These are phyloP conservation scores for Lycaena phlaeas DNA, from an alignment of 2,888 invertebrate genomes.

Conservation along the genomic window DNA sequence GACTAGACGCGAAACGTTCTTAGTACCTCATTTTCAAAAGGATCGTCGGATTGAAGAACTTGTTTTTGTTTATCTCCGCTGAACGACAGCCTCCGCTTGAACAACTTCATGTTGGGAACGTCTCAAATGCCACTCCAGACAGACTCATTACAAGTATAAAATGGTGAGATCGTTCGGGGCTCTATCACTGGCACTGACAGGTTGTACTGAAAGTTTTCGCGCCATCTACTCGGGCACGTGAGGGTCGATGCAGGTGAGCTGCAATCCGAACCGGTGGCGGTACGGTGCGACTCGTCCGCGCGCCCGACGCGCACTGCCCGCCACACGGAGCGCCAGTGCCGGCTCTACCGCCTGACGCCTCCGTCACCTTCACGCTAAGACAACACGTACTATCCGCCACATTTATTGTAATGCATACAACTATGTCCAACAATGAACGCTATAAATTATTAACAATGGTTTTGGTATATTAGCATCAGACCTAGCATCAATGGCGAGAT, in stretches of 20 bases:
- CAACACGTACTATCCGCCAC: slow-evolving; percentile 17
- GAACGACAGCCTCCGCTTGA: slow-evolving; percentile 67
- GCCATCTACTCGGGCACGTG: slow-evolving; percentile 31
- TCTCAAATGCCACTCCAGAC: slow-evolving; percentile 31
- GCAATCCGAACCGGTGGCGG: slow-evolving; percentile 11
- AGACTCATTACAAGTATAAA: slow-evolving; percentile 28
- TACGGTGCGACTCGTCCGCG: slow-evolving; percentile 51
- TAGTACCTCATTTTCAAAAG: slow-evolving; percentile 65
- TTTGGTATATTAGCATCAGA: too few species aligned
- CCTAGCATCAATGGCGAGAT: too few species aligned
- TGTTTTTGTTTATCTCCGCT: slow-evolving; percentile 67
- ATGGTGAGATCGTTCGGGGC: slow-evolving; percentile 1
- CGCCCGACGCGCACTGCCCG: slow-evolving; percentile 60
- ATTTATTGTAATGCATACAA: too few species aligned
- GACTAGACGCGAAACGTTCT: slow-evolving; percentile 10
- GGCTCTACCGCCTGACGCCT: slow-evolving; percentile 28
- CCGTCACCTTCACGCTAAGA: slow-evolving; percentile 27
- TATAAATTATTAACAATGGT: too few species aligned
- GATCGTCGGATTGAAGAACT: slow-evolving; percentile 53
- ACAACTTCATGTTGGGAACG: slow-evolving; percentile 57
- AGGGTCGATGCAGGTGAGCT: slow-evolving; percentile 17
- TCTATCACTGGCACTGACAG: slow-evolving; percentile 21
- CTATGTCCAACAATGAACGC: too few species aligned
- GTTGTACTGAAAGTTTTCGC: slow-evolving; percentile 25
- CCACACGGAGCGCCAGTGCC: slow-evolving; percentile 21